Evolutionary conservation across 2,888 invertebrate genomes (phyloP).

Genomic region (Parapristionchus giblindavisi): DNA sequence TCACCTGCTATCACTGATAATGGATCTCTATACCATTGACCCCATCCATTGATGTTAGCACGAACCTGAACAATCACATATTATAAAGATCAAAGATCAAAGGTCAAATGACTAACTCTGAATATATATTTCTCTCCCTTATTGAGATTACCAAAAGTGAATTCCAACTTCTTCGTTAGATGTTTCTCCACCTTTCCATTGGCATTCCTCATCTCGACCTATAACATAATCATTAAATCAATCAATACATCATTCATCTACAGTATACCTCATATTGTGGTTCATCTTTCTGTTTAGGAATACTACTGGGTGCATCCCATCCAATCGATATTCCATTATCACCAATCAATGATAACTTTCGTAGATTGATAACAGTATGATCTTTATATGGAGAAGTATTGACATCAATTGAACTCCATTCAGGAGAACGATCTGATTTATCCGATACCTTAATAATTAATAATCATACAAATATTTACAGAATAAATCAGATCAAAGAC

Average conservation of each 20-base stretch:
- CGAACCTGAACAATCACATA: conserved; percentile 38
- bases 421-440: not conserved
- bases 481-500: too few species aligned
- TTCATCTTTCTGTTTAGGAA: not conserved
- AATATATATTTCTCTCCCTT: conserved; percentile 16
- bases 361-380: too few species aligned
- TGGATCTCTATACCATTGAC: conserved; percentile 49
- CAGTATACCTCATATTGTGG: not conserved
- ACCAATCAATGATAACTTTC: too few species aligned
- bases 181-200: not conserved
- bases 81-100: not conserved
- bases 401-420: not conserved
- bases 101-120: conserved; percentile 12
- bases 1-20: conserved; percentile 39
- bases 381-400: too few species aligned
- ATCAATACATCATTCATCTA: not conserved
- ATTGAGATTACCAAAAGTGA: not conserved
- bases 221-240: not conserved
- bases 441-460: too few species aligned
- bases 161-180: not conserved
- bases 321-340: too few species aligned
- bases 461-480: too few species aligned
- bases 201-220: not conserved
- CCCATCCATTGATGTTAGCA: conserved; percentile 45
- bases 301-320: too few species aligned